These are phyloP conservation scores for Lycocorax pyrrhopterus DNA, from an alignment of 2,113 vertebrate genomes.

Conservation along the genomic window DNA sequence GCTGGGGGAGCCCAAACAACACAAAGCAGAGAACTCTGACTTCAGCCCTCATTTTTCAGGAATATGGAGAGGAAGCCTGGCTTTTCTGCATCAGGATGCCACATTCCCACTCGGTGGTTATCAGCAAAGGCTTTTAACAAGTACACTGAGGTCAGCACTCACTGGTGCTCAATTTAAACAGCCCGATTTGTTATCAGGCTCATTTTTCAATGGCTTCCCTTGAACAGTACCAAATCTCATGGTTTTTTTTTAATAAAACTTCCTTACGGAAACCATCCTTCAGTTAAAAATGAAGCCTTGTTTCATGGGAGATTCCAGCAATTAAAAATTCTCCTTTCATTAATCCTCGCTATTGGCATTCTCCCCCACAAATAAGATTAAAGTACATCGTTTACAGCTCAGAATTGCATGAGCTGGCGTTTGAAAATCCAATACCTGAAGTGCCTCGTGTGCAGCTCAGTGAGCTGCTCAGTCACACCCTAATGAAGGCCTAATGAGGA, in stretches of 20 bases:
- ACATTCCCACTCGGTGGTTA: background rate
- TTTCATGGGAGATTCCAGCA: background rate
- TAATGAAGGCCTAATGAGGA: background rate
- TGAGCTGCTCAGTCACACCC: background rate
- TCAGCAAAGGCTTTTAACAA: background rate
- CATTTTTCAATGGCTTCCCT: background rate
- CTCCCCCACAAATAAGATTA: constrained; percentile 39
- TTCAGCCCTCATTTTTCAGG: background rate
- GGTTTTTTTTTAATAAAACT: background rate
- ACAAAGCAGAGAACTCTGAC: background rate
- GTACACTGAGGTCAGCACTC: background rate
- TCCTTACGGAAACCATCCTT: background rate
- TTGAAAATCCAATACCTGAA: background rate
- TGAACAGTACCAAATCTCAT: background rate
- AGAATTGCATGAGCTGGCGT: background rate
- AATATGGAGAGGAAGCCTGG: background rate
- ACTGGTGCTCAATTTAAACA: background rate
- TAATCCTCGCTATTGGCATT: constrained; percentile 2
- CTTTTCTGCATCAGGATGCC: background rate
- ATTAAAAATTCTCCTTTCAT: background rate
- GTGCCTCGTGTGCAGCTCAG: background rate
- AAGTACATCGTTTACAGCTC: constrained; percentile 24
- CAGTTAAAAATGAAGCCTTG: background rate
- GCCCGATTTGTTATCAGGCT: background rate
- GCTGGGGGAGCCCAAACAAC: background rate